phyloP scores from a whole-genome alignment of 2,113 vertebrate species.

The Lagopus muta region DNA sequence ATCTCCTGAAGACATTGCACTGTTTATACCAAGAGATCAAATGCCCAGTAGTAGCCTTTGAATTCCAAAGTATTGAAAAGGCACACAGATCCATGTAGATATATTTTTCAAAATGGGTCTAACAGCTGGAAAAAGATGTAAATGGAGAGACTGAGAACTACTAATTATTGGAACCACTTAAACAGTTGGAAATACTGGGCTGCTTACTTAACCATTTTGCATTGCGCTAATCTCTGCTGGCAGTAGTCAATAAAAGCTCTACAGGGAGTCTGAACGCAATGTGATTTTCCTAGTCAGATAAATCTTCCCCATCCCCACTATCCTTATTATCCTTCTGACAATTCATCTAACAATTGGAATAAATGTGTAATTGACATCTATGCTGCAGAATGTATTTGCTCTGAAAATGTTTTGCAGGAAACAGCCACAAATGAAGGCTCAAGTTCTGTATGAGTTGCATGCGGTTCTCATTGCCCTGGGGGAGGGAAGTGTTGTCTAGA shows the following conservation, averaged over 20 bases:
- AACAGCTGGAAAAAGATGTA: not conserved
- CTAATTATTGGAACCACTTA: slow-evolving; percentile 56
- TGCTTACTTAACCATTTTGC: slow-evolving; percentile 28
- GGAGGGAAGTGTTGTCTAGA: not conserved
- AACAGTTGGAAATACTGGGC: slow-evolving; percentile 40
- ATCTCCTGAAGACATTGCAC: not conserved
- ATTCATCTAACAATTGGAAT: slow-evolving; percentile 37
- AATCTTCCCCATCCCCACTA: slow-evolving; percentile 32
- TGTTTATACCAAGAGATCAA: not conserved
- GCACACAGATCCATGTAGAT: not conserved
- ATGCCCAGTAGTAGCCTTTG: not conserved
- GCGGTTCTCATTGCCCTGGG: not conserved
- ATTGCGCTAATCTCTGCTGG: slow-evolving; percentile 31
- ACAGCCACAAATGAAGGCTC: not conserved
- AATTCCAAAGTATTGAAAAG: not conserved
- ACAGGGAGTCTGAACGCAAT: not conserved
- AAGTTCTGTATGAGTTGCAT: not conserved
- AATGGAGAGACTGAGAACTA: not conserved
- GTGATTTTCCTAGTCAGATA: slow-evolving; percentile 47
- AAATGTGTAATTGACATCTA: slow-evolving; percentile 32
- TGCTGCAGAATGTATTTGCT: not conserved
- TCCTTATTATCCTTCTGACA: slow-evolving; percentile 55
- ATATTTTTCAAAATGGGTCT: not conserved
- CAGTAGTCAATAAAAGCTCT: slow-evolving; percentile 36
- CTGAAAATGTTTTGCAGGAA: slow-evolving; percentile 17